Evolutionary conservation across 2,113 vertebrate genomes (phyloP).

Genomic region (Microtus richardsoni): DNA sequence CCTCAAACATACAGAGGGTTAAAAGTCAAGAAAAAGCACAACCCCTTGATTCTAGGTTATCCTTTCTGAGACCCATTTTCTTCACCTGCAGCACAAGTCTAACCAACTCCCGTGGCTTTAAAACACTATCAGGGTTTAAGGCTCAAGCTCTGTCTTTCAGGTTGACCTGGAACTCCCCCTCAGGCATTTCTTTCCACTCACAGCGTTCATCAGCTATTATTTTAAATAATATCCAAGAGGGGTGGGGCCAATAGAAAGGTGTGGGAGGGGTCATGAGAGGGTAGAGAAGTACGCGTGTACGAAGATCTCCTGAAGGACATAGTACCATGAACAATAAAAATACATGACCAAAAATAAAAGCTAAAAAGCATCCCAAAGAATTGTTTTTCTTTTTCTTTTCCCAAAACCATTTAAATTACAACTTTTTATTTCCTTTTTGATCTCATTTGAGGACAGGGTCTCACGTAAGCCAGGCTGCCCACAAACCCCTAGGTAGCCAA

Average conservation of each 20-base stretch:
- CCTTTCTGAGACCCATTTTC: neutral
- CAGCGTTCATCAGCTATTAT: neutral
- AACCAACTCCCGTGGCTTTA: neutral
- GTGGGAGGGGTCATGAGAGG: neutral
- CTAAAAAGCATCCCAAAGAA: neutral
- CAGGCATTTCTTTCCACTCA: conserved; percentile 3
- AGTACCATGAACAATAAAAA: neutral
- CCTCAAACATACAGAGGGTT: neutral
- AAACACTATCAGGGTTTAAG: neutral
- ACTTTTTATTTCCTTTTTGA: neutral
- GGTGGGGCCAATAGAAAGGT: neutral
- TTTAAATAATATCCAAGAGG: neutral
- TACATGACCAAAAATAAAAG: neutral
- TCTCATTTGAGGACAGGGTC: neutral
- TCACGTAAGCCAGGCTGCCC: neutral
- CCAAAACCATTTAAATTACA: neutral
- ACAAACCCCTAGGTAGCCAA: neutral
- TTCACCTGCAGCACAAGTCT: neutral
- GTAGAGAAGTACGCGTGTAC: no score
- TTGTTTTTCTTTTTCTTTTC: neutral
- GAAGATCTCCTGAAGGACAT: neutral
- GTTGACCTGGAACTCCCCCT: neutral
- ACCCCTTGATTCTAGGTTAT: neutral
- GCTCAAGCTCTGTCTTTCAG: neutral
- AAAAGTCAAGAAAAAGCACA: neutral